Conservation (phyloP, 1,140 invertebrate genomes). For the Calosoma granatense region DNA sequence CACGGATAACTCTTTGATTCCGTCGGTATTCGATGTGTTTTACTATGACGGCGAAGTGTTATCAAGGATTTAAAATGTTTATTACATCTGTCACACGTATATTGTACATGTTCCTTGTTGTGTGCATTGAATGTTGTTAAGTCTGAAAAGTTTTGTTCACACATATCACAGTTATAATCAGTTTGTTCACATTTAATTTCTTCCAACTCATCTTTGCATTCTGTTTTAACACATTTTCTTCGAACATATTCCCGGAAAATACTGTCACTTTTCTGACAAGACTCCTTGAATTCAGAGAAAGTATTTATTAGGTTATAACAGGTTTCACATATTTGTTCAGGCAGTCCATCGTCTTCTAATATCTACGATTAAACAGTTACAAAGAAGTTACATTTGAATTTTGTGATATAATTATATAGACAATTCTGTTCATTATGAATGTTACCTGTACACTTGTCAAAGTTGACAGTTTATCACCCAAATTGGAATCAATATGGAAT, state of each 20-base stretch:
- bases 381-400: slow-evolving; percentile 9
- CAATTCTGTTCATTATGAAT: no score
- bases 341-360: slow-evolving; percentile 17
- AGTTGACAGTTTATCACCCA: no score
- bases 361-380: slow-evolving; percentile 15
- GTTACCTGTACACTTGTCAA: no score
- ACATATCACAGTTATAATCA: slow-evolving; percentile 12
- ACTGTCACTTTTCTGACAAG: slow-evolving; percentile 20
- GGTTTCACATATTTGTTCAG: slow-evolving; percentile 17
- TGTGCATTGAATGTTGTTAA: no score
- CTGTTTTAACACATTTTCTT: slow-evolving; percentile 16
- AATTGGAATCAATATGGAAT: no score
- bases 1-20: neutral
- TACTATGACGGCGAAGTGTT: slow-evolving; percentile 18
- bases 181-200: slow-evolving; percentile 19
- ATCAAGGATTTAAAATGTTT: slow-evolving; percentile 19
- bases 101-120: slow-evolving; percentile 9
- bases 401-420: no score
- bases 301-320: slow-evolving; percentile 18
- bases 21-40: slow-evolving; percentile 13
- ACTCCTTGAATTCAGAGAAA: slow-evolving; percentile 16
- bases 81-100: slow-evolving; percentile 18
- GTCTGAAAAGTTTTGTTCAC: neutral
- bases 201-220: slow-evolving; percentile 14
- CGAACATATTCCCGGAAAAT: slow-evolving; percentile 17